Conservation (phyloP, 2,797 vertebrate species). For the Spheniscus humboldti region DNA sequence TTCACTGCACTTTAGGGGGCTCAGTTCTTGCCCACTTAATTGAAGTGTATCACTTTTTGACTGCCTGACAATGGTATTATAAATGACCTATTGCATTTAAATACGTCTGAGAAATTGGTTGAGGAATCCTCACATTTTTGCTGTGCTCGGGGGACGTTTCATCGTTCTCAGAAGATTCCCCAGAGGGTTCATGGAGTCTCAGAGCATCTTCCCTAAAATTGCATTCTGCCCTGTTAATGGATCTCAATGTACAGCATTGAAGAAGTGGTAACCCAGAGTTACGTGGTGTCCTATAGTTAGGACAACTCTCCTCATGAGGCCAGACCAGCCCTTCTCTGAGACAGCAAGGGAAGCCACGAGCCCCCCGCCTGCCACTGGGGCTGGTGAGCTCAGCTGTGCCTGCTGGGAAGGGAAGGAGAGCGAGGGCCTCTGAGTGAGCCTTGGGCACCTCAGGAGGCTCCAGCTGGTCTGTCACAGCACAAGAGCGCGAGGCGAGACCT, state of each 20-base stretch:
- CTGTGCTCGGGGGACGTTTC: neutral
- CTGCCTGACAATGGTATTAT: neutral
- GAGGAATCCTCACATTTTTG: rapidly evolving
- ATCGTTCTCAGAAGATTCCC: neutral
- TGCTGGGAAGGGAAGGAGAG: neutral
- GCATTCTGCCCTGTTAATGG: neutral
- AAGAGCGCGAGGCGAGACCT: rapidly evolving
- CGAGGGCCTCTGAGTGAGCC: neutral
- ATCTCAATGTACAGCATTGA: rapidly evolving
- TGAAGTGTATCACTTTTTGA: neutral
- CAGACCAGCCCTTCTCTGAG: neutral
- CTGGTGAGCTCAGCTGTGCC: neutral
- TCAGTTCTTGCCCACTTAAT: neutral
- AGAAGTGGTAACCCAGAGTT: neutral
- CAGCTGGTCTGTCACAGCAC: neutral
- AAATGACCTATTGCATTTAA: neutral
- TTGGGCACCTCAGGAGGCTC: neutral
- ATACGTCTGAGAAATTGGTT: neutral
- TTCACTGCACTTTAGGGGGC: neutral
- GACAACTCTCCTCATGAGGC: neutral
- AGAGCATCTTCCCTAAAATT: neutral
- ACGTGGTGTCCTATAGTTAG: neutral
- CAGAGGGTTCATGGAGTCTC: neutral
- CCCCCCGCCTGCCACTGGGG: too few species aligned
- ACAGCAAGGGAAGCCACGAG: neutral